Base-by-base conservation (phyloP, 2,888 invertebrate species). In the Rhaphigaster nebulosa region DNA sequence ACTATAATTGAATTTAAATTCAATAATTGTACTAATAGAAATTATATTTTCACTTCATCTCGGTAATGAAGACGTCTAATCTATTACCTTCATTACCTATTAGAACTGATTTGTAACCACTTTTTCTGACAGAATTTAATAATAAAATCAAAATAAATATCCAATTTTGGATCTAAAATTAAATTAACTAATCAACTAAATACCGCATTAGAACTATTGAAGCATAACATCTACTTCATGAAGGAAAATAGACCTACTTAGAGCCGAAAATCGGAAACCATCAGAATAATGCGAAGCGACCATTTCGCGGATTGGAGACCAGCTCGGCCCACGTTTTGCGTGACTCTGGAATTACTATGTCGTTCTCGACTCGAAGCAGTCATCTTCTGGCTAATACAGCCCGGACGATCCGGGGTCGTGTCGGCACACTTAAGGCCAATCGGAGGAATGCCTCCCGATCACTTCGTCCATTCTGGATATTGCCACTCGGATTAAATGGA, bases 401-500 rank as follows among this genome's bases (percentile, higher is more conserved):
- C 70, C 20, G 34, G n/a, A 12, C n/a, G n/a, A n/a, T 65, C 65
- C 65, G 8, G 65, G 38, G 70, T 38, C 34, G 38, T 76, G 34
- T 38, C 38, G 70, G 34, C 1, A 1, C 38, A 38, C 70, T 76
- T 76, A 38, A 38, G 34, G 29, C 29, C 70, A 76, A 76, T 76
- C 70, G 29, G 34, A 20, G 70, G 70, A 38, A 76, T 38, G 70
- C 70, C 34, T 38, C 38, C 20, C 6, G 70, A 76, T 38, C 5
- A 76, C 20, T 76, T 38, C 34, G 34, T 76, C 70, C 70, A 76
- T 76, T 76, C 38, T 76, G 70, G 70, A 76, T 76, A 76, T 76
- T 76, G 70, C 70, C 70, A 76, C 70, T 76, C 70, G 70, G 70
- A 15, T 23, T 76, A 76, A 76, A 76, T 76, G 70, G 70, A 38